phyloP scores from a whole-genome alignment of 2,888 invertebrate species.

The Lampropteryx suffumata region DNA sequence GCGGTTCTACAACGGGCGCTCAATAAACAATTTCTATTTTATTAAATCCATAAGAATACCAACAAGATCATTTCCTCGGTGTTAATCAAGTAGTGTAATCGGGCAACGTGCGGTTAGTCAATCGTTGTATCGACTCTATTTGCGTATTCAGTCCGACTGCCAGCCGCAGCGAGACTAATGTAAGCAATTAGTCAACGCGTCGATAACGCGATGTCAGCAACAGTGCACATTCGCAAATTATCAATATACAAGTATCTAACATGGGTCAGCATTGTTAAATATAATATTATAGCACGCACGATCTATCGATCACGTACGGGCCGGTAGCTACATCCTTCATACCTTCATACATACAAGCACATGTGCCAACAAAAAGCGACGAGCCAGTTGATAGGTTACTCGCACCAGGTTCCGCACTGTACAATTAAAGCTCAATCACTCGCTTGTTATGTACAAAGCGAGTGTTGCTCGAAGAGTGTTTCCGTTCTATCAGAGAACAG shows the following conservation, averaged over 20 bases:
- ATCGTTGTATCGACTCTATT: conserved; percentile 69
- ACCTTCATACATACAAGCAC: no score
- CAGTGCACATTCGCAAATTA: conserved; percentile 44
- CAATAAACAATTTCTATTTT: neutral
- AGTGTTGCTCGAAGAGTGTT: no score
- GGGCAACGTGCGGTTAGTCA: conserved; percentile 71
- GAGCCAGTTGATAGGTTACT: no score
- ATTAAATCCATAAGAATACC: conserved; percentile 24
- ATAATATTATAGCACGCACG: conserved; percentile 4
- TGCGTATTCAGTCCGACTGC: conserved; percentile 60
- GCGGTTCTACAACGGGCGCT: no score
- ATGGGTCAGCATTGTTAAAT: conserved; percentile 6
- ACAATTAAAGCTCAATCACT: no score
- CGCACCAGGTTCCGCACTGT: no score
- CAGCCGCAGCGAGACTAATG: conserved; percentile 62
- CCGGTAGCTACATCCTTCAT: no score
- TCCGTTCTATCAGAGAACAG: no score
- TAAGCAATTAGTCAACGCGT: conserved; percentile 74
- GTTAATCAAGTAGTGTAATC: conserved; percentile 45
- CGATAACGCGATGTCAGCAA: conserved; percentile 65
- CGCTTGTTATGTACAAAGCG: no score
- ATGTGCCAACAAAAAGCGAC: no score
- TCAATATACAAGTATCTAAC: conserved; percentile 44
- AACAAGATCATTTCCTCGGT: conserved; percentile 29
- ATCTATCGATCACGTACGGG: neutral